A percentile compares a stretch with the other conserved stretches of the same genome.
These are phyloP conservation scores for Oncorhynchus gorbuscha DNA, from an alignment of 2,113 vertebrate species.

Conservation along the genomic window DNA sequence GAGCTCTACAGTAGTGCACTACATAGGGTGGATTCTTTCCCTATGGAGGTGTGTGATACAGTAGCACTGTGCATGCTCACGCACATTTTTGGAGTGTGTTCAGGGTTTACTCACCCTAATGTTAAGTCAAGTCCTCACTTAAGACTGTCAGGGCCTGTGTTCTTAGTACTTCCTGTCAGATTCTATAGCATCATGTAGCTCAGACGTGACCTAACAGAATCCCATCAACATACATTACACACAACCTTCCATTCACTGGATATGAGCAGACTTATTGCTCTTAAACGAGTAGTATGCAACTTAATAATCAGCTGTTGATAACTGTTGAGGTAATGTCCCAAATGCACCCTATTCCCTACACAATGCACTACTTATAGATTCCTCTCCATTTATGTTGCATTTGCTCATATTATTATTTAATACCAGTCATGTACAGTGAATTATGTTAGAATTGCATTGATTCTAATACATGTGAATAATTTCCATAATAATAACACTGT, in stretches of 20 bases:
- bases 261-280: not conserved
- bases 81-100: not conserved
- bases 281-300: not conserved
- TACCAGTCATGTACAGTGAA: too few species aligned
- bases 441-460: too few species aligned
- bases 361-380: not conserved
- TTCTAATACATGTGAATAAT: too few species aligned
- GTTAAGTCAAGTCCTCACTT: not conserved
- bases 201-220: not conserved
- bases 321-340: not conserved
- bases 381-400: not conserved
- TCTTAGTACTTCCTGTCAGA: not conserved
- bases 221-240: not conserved
- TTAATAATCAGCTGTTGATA: not conserved
- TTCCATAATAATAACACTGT: too few species aligned
- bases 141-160: constrained; percentile 7
- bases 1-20: not conserved
- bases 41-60: not conserved
- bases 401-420: not conserved
- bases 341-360: not conserved
- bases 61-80: constrained; percentile 5
- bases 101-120: not conserved
- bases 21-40: not conserved
- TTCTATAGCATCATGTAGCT: not conserved
- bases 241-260: not conserved